Evolutionary conservation across 1,140 invertebrate species (phyloP).

Genomic region (Drosophila ananassae): DNA sequence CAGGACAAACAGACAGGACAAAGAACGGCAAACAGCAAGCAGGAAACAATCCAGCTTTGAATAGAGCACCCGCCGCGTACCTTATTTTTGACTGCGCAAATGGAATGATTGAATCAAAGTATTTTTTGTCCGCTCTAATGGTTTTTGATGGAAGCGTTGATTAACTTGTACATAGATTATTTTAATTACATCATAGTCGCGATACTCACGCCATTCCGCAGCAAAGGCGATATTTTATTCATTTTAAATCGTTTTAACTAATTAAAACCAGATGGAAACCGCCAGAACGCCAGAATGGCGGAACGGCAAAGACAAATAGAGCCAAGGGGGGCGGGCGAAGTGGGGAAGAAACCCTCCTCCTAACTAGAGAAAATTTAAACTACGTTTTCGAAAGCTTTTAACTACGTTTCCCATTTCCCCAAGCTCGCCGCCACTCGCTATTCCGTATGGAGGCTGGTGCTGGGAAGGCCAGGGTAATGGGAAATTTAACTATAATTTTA

Average conservation of each 20-base stretch:
- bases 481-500: conserved; percentile 75
- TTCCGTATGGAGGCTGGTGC: conserved; percentile 6
- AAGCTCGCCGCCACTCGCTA: conserved; percentile 11
- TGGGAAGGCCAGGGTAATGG: conserved; percentile 28
- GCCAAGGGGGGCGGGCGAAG: conserved; percentile 1
- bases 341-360: background rate
- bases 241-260: conserved; percentile 75
- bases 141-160: conserved; percentile 13
- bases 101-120: conserved; percentile 41
- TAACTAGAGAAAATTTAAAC: conserved; percentile 49
- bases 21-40: conserved; percentile 18
- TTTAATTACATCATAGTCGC: conserved; percentile 55
- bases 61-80: conserved; percentile 22
- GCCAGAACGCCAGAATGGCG: conserved; percentile 37
- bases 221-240: conserved; percentile 48
- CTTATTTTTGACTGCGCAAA: conserved; percentile 57
- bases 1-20: conserved; percentile 10
- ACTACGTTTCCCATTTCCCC: conserved; percentile 34
- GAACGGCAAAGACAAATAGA: conserved; percentile 39
- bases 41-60: conserved; percentile 25
- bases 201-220: conserved; percentile 6
- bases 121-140: conserved; percentile 36
- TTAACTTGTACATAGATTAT: conserved; percentile 43
- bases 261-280: conserved; percentile 72
- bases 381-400: conserved; percentile 76